phyloP scores from a whole-genome alignment of 1,140 invertebrate genomes.

The Danaus plexippus region DNA sequence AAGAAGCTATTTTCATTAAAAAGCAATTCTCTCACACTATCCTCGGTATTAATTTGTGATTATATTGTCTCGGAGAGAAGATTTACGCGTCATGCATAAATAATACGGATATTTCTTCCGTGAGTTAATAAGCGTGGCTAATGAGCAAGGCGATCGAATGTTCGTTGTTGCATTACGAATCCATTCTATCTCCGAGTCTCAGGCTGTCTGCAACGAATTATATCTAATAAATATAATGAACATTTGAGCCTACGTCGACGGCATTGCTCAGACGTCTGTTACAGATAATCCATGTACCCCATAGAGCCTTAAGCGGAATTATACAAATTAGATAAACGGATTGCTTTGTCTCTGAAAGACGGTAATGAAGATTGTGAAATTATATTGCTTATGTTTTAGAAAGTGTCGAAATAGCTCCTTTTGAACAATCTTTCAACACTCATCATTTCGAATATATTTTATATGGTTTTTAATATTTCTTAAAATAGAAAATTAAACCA shows the following conservation, averaged over 20 bases:
- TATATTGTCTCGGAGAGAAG: too few relatives aligned
- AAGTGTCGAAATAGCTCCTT: too few relatives aligned
- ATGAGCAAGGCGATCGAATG: conserved; percentile 43
- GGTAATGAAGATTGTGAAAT: conserved; percentile 23
- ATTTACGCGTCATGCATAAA: too few relatives aligned
- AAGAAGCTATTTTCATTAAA: too few relatives aligned
- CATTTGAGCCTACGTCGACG: conserved; percentile 65
- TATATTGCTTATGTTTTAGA: conserved; percentile 4
- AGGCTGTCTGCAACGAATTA: conserved; percentile 61
- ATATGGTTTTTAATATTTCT: too few relatives aligned
- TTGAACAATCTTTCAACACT: too few relatives aligned
- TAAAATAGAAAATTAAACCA: too few relatives aligned
- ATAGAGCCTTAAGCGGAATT: conserved; percentile 42
- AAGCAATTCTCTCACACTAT: too few relatives aligned
- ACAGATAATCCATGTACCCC: conserved; percentile 54
- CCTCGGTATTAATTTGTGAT: too few relatives aligned
- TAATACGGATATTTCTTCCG: background rate
- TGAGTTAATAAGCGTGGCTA: conserved; percentile 17
- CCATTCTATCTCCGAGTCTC: conserved; percentile 57
- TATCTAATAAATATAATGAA: conserved; percentile 69
- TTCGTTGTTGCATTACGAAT: conserved; percentile 65
- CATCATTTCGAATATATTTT: too few relatives aligned
- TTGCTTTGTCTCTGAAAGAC: conserved; percentile 14
- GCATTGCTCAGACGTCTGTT: conserved; percentile 47
- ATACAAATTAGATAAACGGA: conserved; percentile 55